phyloP scores from a whole-genome alignment of 2,797 vertebrate species.

The Zenarchopterus dispar region DNA sequence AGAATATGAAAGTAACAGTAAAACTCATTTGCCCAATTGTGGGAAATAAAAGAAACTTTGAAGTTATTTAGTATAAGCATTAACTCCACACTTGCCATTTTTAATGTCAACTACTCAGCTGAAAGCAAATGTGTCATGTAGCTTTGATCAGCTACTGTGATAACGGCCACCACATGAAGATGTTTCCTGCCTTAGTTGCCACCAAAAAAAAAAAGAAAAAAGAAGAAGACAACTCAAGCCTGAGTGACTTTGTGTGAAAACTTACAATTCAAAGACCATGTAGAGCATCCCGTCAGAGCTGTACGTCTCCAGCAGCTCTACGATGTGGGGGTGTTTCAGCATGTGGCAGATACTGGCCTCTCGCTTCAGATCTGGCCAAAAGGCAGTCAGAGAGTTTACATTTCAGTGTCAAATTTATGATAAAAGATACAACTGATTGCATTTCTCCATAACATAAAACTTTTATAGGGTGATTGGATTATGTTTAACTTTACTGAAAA shows the following conservation, averaged over 20 bases:
- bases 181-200: neutral
- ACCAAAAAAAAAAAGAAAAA: too few species aligned
- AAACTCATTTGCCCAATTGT: conserved; percentile 4
- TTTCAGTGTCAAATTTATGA: too few species aligned
- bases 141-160: too few species aligned
- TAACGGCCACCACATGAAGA: too few species aligned
- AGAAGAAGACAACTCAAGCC: too few species aligned
- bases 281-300: conserved; percentile 99
- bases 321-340: conserved; percentile 99
- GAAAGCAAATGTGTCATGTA: too few species aligned
- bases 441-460: too few species aligned
- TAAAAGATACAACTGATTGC: too few species aligned
- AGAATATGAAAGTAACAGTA: conserved; percentile 1
- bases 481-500: too few species aligned
- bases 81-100: too few species aligned
- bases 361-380: conserved; percentile 92
- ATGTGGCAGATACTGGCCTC: conserved; percentile 99
- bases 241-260: conserved; percentile 30
- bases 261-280: conserved; percentile 99
- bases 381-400: neutral
- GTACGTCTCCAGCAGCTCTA: conserved; percentile 98
- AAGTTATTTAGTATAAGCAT: too few species aligned
- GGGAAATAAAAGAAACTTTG: conserved; percentile 20
- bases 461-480: too few species aligned
- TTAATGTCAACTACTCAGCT: neutral